Base-by-base conservation (phyloP, 2,113 vertebrate genomes). In the Apus apus region DNA sequence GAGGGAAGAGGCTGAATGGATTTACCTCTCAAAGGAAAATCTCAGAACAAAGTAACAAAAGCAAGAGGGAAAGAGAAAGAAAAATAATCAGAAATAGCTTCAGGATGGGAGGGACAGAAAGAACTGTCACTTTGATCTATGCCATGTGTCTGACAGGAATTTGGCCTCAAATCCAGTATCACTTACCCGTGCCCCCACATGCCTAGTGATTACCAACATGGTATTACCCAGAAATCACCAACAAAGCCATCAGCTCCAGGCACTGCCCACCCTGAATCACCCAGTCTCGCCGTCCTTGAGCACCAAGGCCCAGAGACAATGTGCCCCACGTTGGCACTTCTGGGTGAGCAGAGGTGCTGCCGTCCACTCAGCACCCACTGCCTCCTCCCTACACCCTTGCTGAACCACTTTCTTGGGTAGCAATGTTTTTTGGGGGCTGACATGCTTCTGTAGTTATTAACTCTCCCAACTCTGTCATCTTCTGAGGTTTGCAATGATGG, bases 61-160 rank as follows among this genome's bases (percentile, higher is more conserved):
- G 88, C 86, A 90, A 96, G 83, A 94, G 50, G 32, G 53, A 81
- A 93, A 74, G 80, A 87, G 88, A 83, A 67, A 89, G 92, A 54
- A 81, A 95, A 96, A 79, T 54, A 78, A 78, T 72, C 76, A 61
- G 90, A 92, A 77, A 65, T 22, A 96, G 88, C 90, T 87, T 65
- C 40, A 32, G 86, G 61, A 38, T 71, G 73, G 66, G 58, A 78
- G 62, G 65, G 88, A 71, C 40, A 78, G 72, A 64, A 93, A 75
- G 93, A 97, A 72, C 65, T 4, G 0, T 8, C 5, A 1, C 87
- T 85, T 2, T 7, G 83, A 90, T 67, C 61, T 50, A 73, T 54
- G 78, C 68, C 57, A 14, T 40, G 61, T 34, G 57, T 40, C 84
- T 89, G 72, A 79, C 0, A 25, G 92, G 85, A 66, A 38, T 20